Base-by-base conservation (phyloP, 2,888 invertebrate genomes). In the Meloe dianella region DNA sequence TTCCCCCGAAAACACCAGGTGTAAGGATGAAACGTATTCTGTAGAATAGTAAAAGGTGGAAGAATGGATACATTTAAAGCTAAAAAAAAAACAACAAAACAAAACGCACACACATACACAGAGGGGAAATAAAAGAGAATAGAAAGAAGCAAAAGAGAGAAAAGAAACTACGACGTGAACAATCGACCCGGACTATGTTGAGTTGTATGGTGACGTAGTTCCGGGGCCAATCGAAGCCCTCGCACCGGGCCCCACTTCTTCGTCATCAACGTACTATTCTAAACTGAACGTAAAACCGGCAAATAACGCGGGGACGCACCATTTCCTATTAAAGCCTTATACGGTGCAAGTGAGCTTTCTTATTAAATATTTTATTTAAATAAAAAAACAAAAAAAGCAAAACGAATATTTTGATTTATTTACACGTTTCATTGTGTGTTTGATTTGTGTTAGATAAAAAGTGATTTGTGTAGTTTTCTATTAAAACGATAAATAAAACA, bases 231-330 rank as follows among this genome's bases (percentile, higher is more conserved):
- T 70, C 70, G 66, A 63, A 65, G 62, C 65, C 58, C 68, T 65
- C 57, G 63, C 64, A 70, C 71, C 68, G 72, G 73, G 70, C 74
- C 75, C 74, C 74, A 74, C 75, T 72, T 67, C 65, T 57, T 59
- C 60, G 60, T 58, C 35, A 63, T 65, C 41, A 7, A 12, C 41
- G 17, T 41, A 6, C 32, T 32, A 14, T 29, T 10, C 35, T 62
- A 61, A 65, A 4, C 35, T 10, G 2, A 41, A 20, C 73, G 74
- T 74, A 74, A 70, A 74, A 74, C 74, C 74, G 74, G 74, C 73
- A 73, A 73, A 74, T 73, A 67, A 67, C 65, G 70, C 70, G 69
- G 71, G 70, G 71, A 68, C 67, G 62, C 73, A 72, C 70, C 73
- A 74, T 74, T 70, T 41, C 66, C 66, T 61, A 63, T 65, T 20